These are phyloP conservation scores for Euura lappo DNA, from an alignment of 1,140 invertebrate genomes.

Conservation along the genomic window DNA sequence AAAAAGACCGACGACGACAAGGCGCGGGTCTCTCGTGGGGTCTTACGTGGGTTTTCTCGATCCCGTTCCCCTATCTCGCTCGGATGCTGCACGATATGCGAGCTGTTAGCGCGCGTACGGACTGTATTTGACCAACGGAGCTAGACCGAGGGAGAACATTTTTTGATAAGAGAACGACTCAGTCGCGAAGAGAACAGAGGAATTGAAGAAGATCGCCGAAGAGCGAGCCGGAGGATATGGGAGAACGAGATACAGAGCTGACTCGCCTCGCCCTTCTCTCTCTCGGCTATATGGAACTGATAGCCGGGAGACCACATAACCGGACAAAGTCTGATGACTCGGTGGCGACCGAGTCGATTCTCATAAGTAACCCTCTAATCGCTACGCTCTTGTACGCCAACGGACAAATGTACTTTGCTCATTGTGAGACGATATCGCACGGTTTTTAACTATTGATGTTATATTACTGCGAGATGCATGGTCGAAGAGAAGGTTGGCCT, in stretches of 20 bases:
- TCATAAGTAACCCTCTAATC: conserved; percentile 14
- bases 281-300: neutral
- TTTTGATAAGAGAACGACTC: neutral
- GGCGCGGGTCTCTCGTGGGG: neutral
- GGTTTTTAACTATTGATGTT: no score
- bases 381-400: neutral
- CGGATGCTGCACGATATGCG: neutral
- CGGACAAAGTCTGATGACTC: neutral
- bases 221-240: neutral
- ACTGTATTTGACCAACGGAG: neutral
- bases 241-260: neutral
- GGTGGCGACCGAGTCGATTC: neutral
- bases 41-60: conserved; percentile 1
- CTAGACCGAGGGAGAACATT: neutral
- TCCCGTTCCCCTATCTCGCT: neutral
- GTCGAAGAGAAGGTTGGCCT: no score
- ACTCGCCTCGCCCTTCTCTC: no score
- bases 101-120: neutral
- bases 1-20: conserved; percentile 16
- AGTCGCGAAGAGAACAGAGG: conserved; percentile 3
- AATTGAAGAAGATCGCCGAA: neutral
- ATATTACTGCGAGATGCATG: no score
- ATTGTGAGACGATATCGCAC: neutral
- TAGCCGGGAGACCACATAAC: neutral
- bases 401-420: conserved; percentile 2